These are phyloP conservation scores for Brachyptera risi DNA, from an alignment of 2,888 invertebrate genomes.

Conservation along the genomic window DNA sequence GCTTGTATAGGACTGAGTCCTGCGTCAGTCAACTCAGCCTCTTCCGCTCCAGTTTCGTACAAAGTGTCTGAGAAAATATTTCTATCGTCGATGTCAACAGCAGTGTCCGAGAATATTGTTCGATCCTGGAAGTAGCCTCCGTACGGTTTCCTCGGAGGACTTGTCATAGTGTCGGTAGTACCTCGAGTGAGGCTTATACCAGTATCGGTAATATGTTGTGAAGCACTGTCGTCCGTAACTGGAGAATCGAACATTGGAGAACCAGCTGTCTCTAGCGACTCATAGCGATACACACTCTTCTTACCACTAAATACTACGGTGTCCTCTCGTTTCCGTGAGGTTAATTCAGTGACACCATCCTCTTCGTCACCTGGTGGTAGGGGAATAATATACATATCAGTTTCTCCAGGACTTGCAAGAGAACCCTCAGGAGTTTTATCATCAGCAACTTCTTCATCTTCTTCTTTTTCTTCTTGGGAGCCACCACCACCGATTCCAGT, in stretches of 20 bases:
- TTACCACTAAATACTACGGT: conserved; percentile 50
- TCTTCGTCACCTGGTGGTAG: conserved; percentile 34
- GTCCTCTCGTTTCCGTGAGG: conserved; percentile 47
- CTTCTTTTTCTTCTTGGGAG: conserved; percentile 35
- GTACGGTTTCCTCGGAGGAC: conserved; percentile 39
- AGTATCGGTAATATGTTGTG: conserved; percentile 53
- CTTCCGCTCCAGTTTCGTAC: conserved; percentile 46
- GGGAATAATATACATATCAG: conserved; percentile 45
- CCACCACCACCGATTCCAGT: conserved; percentile 43
- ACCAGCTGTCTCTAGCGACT: conserved; percentile 42
- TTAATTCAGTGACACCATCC: conserved; percentile 26
- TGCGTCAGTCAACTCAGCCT: conserved; percentile 53
- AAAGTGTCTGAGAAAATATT: conserved; percentile 48
- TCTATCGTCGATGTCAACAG: conserved; percentile 41
- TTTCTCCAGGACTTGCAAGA: conserved; percentile 35
- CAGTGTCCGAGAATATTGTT: conserved; percentile 47
- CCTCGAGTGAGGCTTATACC: conserved; percentile 53
- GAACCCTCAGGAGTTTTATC: conserved; percentile 35
- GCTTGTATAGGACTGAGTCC: conserved; percentile 54
- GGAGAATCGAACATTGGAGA: conserved; percentile 44
- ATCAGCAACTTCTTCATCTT: conserved; percentile 37
- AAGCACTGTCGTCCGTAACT: conserved; percentile 48
- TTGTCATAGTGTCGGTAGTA: conserved; percentile 47
- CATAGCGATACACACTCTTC: conserved; percentile 50
- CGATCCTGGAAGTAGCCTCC: conserved; percentile 36